Evolutionary conservation across 2,797 vertebrate genomes (phyloP).

Genomic region (Channa striata): DNA sequence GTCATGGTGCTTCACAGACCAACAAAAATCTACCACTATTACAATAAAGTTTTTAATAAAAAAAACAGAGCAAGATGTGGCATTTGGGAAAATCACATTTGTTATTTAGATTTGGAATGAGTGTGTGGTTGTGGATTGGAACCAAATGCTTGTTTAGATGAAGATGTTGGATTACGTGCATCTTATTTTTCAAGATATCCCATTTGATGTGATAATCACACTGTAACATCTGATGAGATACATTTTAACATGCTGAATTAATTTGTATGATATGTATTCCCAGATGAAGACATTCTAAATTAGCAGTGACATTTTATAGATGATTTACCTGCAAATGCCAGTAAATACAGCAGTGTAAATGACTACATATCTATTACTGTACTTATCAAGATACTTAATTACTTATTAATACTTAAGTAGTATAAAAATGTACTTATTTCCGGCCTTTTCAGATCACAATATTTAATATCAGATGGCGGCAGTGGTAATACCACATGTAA

Average conservation of each 20-base stretch:
- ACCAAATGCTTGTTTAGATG: constrained; percentile 4
- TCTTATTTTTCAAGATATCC: constrained; percentile 28
- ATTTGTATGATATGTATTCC: constrained; percentile 18
- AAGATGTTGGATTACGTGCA: neutral
- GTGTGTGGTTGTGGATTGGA: constrained; percentile 18
- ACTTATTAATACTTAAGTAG: no score
- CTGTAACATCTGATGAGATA: constrained; percentile 31
- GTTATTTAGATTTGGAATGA: constrained; percentile 2
- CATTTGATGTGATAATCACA: constrained; percentile 38
- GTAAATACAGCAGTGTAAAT: constrained; percentile 1
- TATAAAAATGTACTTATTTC: constrained; percentile 3
- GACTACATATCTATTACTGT: neutral
- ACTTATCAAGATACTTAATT: no score
- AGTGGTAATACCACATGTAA: neutral
- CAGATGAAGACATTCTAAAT: constrained; percentile 36
- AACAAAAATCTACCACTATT: constrained; percentile 25
- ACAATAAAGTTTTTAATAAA: constrained; percentile 13
- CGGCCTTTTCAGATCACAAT: neutral
- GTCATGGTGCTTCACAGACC: constrained; percentile 42
- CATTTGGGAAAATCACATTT: constrained; percentile 11
- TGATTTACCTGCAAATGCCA: constrained; percentile 54
- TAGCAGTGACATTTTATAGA: constrained; percentile 51
- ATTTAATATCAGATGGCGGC: neutral
- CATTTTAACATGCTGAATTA: constrained; percentile 43
- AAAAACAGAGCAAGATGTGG: constrained; percentile 18